Evolutionary conservation across 2,113 vertebrate species (phyloP).

Genomic region (Hyperoodon ampullatus): DNA sequence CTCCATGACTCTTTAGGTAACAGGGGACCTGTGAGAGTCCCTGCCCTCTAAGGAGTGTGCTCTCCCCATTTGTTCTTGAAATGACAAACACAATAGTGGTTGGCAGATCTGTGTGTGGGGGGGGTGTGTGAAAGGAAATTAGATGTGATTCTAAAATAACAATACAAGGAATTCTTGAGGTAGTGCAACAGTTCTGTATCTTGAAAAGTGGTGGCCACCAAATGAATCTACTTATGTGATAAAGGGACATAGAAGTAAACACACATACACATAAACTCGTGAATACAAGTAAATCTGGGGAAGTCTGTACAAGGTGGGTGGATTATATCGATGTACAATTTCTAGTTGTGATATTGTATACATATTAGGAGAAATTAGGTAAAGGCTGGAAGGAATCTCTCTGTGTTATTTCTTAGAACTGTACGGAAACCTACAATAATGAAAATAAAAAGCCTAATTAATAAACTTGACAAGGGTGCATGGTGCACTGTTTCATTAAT

Average conservation of each 20-base stretch:
- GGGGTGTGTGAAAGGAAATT: not conserved
- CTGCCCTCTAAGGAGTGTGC: not conserved
- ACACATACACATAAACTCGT: not conserved
- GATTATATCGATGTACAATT: not conserved
- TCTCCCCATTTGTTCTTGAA: not conserved
- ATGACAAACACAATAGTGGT: not conserved
- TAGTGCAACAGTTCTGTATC: not conserved
- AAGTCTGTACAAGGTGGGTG: not conserved
- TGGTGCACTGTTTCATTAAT: not conserved
- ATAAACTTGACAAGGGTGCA: not conserved
- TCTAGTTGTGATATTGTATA: not conserved
- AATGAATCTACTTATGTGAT: not conserved
- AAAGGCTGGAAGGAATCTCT: not conserved
- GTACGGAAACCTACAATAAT: not conserved
- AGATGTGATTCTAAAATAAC: not conserved
- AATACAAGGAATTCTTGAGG: not conserved
- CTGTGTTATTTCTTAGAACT: not conserved
- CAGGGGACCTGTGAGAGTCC: not conserved
- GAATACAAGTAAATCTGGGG: not conserved
- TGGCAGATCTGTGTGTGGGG: too few species aligned
- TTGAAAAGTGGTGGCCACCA: not conserved
- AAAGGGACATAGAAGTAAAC: not conserved
- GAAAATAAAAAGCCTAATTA: not conserved
- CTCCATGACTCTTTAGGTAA: not conserved
- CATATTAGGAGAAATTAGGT: not conserved